A percentile compares a stretch with the other conserved stretches of the same genome.
These are phyloP conservation scores for Galaxea fascicularis DNA, from an alignment of 92 coral and sea anemone genomes.

Conservation along the genomic window DNA sequence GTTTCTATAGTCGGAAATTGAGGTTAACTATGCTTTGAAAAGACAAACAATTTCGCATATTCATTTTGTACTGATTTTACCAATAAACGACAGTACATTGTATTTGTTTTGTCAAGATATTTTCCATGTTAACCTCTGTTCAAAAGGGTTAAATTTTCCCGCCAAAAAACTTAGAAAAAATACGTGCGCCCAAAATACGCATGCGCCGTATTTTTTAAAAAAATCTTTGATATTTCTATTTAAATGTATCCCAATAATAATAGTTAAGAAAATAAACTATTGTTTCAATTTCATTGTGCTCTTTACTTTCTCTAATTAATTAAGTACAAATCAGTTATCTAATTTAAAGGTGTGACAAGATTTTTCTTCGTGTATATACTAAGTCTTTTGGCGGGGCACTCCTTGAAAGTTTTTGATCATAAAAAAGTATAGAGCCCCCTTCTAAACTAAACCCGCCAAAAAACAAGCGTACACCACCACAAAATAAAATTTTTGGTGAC, in stretches of 20 bases:
- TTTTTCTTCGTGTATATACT: not conserved
- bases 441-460: not conserved
- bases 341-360: not conserved
- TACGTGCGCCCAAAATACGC: conserved; percentile 37
- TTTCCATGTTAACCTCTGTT: not conserved
- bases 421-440: not conserved
- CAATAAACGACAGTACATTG: too few relatives aligned
- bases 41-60: too few relatives aligned
- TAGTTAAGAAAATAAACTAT: not conserved
- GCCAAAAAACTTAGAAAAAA: conserved; percentile 4
- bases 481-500: not conserved
- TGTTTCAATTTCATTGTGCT: too few relatives aligned
- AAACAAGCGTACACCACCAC: not conserved
- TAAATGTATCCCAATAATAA: not conserved
- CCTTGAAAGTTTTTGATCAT: not conserved
- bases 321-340: too few relatives aligned
- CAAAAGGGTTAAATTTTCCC: not conserved
- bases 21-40: too few relatives aligned
- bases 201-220: conserved; percentile 16
- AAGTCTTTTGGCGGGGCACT: conserved; percentile 3
- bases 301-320: too few relatives aligned
- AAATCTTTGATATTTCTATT: too few relatives aligned
- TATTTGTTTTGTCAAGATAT: not conserved
- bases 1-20: too few relatives aligned
- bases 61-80: too few relatives aligned